Conservation (phyloP, 2,113 vertebrate species). For the Xenus cinereus region DNA sequence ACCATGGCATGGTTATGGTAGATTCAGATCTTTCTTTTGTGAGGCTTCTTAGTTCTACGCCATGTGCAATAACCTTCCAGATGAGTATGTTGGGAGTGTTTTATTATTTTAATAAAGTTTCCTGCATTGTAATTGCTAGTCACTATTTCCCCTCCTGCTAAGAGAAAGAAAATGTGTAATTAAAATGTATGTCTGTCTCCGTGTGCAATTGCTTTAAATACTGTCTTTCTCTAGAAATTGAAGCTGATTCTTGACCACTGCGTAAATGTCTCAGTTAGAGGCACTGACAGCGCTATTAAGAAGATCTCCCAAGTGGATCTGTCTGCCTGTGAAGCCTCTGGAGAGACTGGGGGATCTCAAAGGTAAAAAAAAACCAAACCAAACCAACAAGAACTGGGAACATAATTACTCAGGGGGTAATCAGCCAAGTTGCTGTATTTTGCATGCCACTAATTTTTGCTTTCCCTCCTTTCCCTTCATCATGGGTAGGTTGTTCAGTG, state of each 20-base stretch:
- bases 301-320: conserved; percentile 68
- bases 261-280: conserved; percentile 61
- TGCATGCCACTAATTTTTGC: neutral
- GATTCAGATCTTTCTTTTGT: neutral
- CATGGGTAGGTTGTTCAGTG: conserved; percentile 74
- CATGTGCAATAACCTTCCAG: neutral
- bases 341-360: conserved; percentile 76
- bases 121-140: neutral
- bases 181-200: neutral
- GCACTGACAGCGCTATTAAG: conserved; percentile 47
- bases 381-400: neutral
- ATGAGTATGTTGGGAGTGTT: neutral
- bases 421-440: neutral
- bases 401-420: neutral
- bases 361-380: conserved; percentile 64
- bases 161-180: neutral
- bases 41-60: neutral
- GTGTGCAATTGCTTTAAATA: neutral
- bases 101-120: neutral
- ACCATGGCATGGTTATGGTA: neutral
- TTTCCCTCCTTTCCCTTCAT: neutral
- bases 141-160: neutral
- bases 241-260: conserved; percentile 87
- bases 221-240: conserved; percentile 73
- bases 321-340: conserved; percentile 80